Percentiles rank a stretch among this genome's conserved stretches.
These are phyloP conservation scores for Callospermophilus lateralis DNA, from an alignment of 2,113 vertebrate genomes.

Conservation along the genomic window DNA sequence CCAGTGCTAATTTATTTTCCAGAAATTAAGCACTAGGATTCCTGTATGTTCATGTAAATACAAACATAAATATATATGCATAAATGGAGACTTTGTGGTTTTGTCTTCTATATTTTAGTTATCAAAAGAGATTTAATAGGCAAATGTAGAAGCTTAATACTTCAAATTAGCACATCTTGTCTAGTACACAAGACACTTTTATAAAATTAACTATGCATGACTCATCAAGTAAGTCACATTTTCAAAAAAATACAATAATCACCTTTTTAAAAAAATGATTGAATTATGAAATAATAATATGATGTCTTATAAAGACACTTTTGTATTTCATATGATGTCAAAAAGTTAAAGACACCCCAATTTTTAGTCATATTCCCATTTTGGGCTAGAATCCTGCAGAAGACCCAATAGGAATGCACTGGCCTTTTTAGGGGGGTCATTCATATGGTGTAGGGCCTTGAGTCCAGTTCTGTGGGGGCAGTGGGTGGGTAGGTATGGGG, in stretches of 20 bases:
- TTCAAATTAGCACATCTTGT: background rate
- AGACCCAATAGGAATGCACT: too few relatives aligned
- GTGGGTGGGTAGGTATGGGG: too few relatives aligned
- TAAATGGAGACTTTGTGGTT: too few relatives aligned
- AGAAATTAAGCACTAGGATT: too few relatives aligned
- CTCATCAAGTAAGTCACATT: background rate
- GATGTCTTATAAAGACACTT: background rate
- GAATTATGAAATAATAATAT: background rate
- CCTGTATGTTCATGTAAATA: too few relatives aligned
- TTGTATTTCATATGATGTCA: background rate
- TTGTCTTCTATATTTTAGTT: background rate
- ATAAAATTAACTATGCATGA: background rate
- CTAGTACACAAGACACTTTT: background rate
- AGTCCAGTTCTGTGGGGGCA: too few relatives aligned
- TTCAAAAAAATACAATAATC: background rate
- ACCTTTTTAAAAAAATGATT: background rate
- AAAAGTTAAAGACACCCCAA: background rate
- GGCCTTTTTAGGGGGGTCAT: too few relatives aligned
- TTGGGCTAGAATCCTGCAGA: too few relatives aligned
- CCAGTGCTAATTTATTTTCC: too few relatives aligned
- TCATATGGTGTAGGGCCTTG: too few relatives aligned
- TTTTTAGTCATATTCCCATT: background rate
- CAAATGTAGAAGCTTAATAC: background rate
- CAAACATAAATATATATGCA: too few relatives aligned
- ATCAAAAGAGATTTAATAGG: background rate